These are phyloP conservation scores for Gallinago jamesoni DNA, from an alignment of 2,113 vertebrate genomes.

Conservation along the genomic window DNA sequence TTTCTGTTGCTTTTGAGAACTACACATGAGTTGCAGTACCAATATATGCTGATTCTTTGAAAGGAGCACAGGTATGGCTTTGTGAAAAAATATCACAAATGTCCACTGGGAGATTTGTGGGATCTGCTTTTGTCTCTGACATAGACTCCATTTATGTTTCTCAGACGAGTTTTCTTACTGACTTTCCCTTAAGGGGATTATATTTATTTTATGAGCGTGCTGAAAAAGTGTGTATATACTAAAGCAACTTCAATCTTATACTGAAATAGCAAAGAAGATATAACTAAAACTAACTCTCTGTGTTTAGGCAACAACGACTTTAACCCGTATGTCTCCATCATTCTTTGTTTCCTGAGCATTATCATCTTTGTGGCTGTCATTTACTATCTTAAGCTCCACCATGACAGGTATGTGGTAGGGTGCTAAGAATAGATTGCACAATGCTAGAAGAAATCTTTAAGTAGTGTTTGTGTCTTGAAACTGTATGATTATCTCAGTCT, in stretches of 20 bases:
- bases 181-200: background rate
- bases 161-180: background rate
- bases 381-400: background rate
- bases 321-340: rapidly evolving
- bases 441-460: background rate
- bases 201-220: background rate
- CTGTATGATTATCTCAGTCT: background rate
- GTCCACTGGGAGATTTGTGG: background rate
- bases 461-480: background rate
- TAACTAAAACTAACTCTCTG: background rate
- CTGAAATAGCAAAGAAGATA: background rate
- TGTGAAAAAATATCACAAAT: background rate
- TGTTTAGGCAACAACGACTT: background rate
- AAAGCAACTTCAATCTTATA: background rate
- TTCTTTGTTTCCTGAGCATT: slow-evolving; percentile 11
- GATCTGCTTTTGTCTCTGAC: background rate
- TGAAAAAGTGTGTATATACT: background rate
- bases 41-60: background rate
- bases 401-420: slow-evolving; percentile 53
- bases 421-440: background rate
- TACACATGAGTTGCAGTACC: background rate
- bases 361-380: background rate
- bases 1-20: background rate
- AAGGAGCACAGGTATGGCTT: background rate
- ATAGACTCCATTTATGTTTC: background rate